Evolutionary conservation across 2,797 vertebrate species (phyloP), one percentile per base, ranked within the genome.

Genomic region (Anguilla anguilla): DNA sequence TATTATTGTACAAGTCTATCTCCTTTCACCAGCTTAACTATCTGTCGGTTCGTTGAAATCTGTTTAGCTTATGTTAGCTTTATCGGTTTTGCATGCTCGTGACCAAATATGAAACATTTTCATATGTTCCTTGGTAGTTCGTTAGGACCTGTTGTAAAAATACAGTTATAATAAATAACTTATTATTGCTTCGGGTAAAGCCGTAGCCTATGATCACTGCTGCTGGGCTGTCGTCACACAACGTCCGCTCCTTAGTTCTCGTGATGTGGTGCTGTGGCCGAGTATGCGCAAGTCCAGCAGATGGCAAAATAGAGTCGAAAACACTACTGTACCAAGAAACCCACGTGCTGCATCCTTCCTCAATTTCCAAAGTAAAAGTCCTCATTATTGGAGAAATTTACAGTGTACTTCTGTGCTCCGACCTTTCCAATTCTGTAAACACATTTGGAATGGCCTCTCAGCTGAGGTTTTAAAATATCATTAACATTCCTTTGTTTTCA

Each of bases 341-440:
- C 28, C 55, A 57, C 55, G 55, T 57, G 55, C 55, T 15, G 55
- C 55, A 51, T 19, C 43, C 43, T n/a, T 25, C 19, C 39, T 82
- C 19, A 22, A 31, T 82, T 43, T 82, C 61, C 55, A 81, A 82
- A 82, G 77, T 82, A 82, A 86, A 86, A 86, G 86, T 46, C 39
- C 77, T 25, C 43, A 82, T 46, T 39, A 13, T 39, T 35, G 17
- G 11, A 19, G 2, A 17, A 15, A 31, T 35, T 57, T 57, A 57
- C 13, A 15, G 55, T 13, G 10, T 57, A 57, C 17, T 13, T 15
- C 49, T 4, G 11, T 57, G 6, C 55, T 57, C 55, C 0, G 4
- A 51, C 49, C 55, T 13, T 57, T 55, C 55, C 0, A 57, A 17
- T 57, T 57, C 11, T 57, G 13, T 13, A 57, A 57, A 13, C 17